Conservation (phyloP, 2,113 vertebrate species). For the Uria lomvia region DNA sequence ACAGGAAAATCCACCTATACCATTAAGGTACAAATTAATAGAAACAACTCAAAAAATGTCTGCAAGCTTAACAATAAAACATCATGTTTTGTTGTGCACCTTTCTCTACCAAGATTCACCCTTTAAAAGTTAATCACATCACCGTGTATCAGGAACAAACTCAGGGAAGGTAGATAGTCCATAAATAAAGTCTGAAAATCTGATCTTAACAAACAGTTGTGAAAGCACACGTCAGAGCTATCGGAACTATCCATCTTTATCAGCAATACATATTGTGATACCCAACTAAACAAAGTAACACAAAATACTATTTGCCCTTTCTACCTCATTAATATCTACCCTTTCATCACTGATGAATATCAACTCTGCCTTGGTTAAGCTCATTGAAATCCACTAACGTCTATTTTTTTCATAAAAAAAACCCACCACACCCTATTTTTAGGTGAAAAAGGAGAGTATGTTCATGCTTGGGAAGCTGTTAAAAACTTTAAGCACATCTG, state of each 20-base stretch:
- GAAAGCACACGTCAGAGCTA: not conserved
- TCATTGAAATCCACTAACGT: not conserved
- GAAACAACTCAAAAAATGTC: not conserved
- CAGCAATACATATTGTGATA: not conserved
- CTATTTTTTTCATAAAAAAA: not conserved
- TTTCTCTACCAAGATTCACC: not conserved
- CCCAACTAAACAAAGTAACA: not conserved
- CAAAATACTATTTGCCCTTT: not conserved
- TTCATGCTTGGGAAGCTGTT: not conserved
- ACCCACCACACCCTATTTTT: not conserved
- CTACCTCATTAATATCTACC: not conserved
- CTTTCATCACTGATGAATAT: not conserved
- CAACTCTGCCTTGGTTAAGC: not conserved
- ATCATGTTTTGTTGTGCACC: not conserved
- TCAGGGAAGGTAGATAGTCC: not conserved
- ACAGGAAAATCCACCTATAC: not conserved
- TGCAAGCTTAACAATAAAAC: not conserved
- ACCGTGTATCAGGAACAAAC: fast-evolving
- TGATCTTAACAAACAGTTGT: not conserved
- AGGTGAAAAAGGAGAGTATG: not conserved
- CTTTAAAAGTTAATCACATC: not conserved
- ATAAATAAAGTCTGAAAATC: not conserved
- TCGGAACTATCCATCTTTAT: not conserved
- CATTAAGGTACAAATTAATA: not conserved
- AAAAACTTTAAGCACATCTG: not conserved